Conservation (phyloP, 2,113 vertebrate species). For the Pyxicephalus adspersus region DNA sequence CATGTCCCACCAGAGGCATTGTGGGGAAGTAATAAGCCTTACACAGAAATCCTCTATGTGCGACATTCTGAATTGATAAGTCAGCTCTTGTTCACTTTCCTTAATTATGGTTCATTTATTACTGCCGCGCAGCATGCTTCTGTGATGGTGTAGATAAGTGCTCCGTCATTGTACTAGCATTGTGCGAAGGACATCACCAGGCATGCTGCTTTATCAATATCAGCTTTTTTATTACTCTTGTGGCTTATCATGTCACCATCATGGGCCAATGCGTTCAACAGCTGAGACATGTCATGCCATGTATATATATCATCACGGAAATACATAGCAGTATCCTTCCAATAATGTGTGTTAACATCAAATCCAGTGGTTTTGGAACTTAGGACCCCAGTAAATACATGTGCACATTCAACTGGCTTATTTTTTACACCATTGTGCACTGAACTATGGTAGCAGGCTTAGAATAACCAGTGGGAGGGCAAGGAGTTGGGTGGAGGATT, state of each 20-base stretch:
- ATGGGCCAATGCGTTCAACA: not conserved
- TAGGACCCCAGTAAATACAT: no score
- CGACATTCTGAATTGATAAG: conserved; percentile 57
- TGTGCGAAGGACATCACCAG: conserved; percentile 39
- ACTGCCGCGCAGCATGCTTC: conserved; percentile 41
- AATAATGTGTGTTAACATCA: no score
- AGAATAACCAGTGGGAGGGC: no score
- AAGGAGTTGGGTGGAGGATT: no score
- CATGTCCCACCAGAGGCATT: conserved; percentile 57
- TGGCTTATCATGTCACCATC: not conserved
- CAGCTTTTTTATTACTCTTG: not conserved
- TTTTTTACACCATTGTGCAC: no score
- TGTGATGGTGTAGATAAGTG: conserved; percentile 55
- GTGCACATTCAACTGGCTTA: no score
- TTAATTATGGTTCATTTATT: conserved; percentile 58
- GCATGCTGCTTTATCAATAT: conserved; percentile 38
- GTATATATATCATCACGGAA: no score
- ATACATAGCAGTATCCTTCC: no score
- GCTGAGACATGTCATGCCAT: not conserved
- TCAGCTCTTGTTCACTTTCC: conserved; percentile 56
- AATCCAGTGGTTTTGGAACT: no score
- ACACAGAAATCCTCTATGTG: conserved; percentile 52
- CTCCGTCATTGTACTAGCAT: conserved; percentile 52
- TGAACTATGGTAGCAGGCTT: no score
- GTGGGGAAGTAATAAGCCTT: conserved; percentile 57